Base-by-base conservation (phyloP, 2,113 vertebrate species). In the Chlorocebus sabaeus region DNA sequence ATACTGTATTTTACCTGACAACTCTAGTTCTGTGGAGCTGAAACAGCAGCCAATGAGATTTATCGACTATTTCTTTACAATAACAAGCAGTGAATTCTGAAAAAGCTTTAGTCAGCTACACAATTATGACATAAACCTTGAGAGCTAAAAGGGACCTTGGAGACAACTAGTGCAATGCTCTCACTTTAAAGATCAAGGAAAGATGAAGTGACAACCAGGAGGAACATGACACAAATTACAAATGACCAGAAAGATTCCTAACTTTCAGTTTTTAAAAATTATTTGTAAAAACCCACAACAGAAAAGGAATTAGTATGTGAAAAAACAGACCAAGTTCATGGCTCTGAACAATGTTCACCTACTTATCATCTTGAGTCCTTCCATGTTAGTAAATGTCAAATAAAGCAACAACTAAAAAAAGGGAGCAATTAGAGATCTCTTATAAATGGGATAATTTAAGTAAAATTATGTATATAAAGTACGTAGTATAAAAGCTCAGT, bases 291-390 rank as follows among this genome's bases (percentile, higher is more conserved):
- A 32, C 16, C 22, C 97, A 98, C 89, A 97, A 96, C 95, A 97
- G 95, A 98, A 98, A 94, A 90, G 43, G 96, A 97, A 98, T 98
- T 98, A 98, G 89, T 96, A 94, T 94, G 55, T 97, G 82, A 95
- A 98, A 98, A 95, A 98, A 98, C 96, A 98, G 98, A 92, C 90
- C 92, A 97, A 98, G 97, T 98, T 98, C 68, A 98, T 93, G 97
- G 93, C 76, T 90, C 96, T 96, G 91, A 98, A 97, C 79, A 84
- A 98, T 95, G 78, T 50, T 85, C 52, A 90, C 5, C 88, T 81
- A 97, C 83, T 93, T 97, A 85, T 81, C 95, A 97, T 93, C 45
- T 72, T 23, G 35, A 94, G 78, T 73, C 57, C 70, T 95, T 97
- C 83, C 89, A 75, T 59, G 35, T 95, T 97, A 97, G 93, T 97